Percentiles rank a stretch among this genome's conserved stretches.
Evolutionary conservation across 2,113 vertebrate species (phyloP).

Genomic region (Ceuthmochares aereus): DNA sequence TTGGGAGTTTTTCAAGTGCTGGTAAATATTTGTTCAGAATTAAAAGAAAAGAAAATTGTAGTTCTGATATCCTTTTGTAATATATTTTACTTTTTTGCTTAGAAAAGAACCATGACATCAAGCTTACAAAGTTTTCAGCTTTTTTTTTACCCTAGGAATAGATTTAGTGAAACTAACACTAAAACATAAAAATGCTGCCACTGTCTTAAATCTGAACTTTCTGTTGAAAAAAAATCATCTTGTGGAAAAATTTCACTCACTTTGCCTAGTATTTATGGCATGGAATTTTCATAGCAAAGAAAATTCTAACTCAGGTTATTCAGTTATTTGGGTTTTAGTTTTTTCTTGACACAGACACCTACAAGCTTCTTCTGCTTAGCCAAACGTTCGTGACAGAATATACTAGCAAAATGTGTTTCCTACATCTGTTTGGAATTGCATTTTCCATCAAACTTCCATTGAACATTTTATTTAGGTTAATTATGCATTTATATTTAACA

Average conservation of each 20-base stretch:
- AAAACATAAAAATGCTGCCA: neutral
- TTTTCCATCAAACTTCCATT: neutral
- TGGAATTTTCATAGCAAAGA: neutral
- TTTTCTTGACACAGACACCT: neutral
- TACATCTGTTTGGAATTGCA: neutral
- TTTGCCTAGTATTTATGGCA: neutral
- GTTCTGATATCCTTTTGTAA: neutral
- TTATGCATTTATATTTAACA: neutral
- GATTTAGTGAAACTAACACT: neutral
- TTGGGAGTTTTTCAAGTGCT: neutral
- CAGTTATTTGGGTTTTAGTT: neutral
- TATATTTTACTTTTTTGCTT: neutral
- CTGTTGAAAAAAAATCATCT: neutral
- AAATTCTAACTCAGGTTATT: neutral
- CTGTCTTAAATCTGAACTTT: neutral
- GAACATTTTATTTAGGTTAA: neutral
- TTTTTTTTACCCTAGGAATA: neutral
- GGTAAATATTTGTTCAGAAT: neutral
- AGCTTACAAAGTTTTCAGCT: neutral
- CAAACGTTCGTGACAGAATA: neutral
- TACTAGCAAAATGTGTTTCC: neutral
- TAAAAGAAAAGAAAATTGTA: neutral
- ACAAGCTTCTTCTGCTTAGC: neutral
- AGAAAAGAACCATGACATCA: neutral
- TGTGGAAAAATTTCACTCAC: neutral